These are phyloP conservation scores for Ptilonorhynchus violaceus DNA, from an alignment of 2,113 vertebrate genomes.

Conservation along the genomic window DNA sequence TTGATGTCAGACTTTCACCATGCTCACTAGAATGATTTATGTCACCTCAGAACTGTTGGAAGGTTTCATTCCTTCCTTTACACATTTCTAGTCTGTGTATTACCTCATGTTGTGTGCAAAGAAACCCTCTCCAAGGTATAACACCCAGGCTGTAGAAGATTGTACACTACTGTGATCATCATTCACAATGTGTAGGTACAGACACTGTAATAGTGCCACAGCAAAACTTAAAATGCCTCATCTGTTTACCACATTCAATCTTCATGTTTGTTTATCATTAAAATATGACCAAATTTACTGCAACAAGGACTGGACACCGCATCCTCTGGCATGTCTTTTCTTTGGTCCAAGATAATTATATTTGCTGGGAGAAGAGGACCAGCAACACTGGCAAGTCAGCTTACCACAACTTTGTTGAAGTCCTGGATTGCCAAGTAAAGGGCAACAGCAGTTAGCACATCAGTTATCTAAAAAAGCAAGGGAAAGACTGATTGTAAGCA, in stretches of 20 bases:
- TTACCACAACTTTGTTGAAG: constrained; percentile 95
- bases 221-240: neutral
- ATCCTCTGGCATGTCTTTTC: neutral
- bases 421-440: constrained; percentile 91
- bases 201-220: neutral
- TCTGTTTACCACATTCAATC: neutral
- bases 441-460: constrained; percentile 88
- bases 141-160: neutral
- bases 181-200: neutral
- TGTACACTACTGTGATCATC: neutral
- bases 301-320: neutral
- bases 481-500: neutral
- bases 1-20: neutral
- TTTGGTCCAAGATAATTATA: neutral
- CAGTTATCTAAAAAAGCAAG: constrained; percentile 80
- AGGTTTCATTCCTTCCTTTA: neutral
- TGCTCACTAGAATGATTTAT: neutral
- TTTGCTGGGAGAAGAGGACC: neutral
- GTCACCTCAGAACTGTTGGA: neutral
- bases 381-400: constrained; percentile 6
- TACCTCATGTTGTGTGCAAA: neutral
- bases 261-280: neutral
- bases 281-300: neutral
- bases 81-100: neutral
- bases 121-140: neutral